Percentiles rank a stretch among this genome's conserved stretches.
These are phyloP conservation scores for Zelleria hepariella DNA, from an alignment of 2,888 invertebrate species.

Conservation along the genomic window DNA sequence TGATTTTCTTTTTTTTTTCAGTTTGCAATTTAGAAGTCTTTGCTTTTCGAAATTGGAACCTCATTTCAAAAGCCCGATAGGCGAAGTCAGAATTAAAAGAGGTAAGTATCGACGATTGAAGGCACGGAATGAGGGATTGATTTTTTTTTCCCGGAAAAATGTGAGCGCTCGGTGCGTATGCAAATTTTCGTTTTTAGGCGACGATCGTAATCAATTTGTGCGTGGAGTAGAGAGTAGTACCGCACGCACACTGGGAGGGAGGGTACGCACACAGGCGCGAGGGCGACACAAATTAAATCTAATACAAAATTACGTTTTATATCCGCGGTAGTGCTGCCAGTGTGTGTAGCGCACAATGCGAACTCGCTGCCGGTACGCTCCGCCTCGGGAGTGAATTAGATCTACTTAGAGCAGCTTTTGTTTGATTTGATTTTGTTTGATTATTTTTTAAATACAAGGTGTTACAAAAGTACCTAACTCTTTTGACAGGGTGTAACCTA, in stretches of 20 bases:
- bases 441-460: not conserved
- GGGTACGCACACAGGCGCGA: slow-evolving; percentile 30
- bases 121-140: slow-evolving; percentile 26
- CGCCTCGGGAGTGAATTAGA: slow-evolving; percentile 3
- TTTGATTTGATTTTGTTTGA: not conserved
- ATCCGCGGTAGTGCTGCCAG: slow-evolving; percentile 59
- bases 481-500: too few species aligned
- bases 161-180: slow-evolving; percentile 51
- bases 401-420: not conserved
- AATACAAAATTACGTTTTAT: slow-evolving; percentile 73
- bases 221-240: slow-evolving; percentile 56
- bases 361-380: slow-evolving; percentile 56
- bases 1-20: not conserved
- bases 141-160: slow-evolving; percentile 38
- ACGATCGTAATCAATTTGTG: slow-evolving; percentile 71
- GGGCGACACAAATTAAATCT: slow-evolving; percentile 68
- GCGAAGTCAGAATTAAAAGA: slow-evolving; percentile 17
- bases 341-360: slow-evolving; percentile 64
- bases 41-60: slow-evolving; percentile 11
- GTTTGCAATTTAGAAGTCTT: not conserved
- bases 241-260: slow-evolving; percentile 36
- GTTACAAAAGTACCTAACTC: too few species aligned
- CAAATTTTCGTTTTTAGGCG: slow-evolving; percentile 62
- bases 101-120: not conserved
- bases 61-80: slow-evolving; percentile 3